These are phyloP conservation scores for Phoxinus phoxinus DNA, from an alignment of 2,113 vertebrate species.

Conservation along the genomic window DNA sequence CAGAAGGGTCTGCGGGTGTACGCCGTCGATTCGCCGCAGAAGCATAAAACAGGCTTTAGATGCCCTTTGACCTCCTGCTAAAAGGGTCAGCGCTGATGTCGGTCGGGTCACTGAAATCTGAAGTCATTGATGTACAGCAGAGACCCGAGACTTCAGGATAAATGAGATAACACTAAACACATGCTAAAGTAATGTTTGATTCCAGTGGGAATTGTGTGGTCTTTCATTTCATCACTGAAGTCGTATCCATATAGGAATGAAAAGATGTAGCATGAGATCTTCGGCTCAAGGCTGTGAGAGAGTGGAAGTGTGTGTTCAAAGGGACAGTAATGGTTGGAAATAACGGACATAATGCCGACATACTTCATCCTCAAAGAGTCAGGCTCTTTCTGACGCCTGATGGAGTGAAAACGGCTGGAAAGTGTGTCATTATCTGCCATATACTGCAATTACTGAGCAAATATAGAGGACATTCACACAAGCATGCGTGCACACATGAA, in stretches of 20 bases:
- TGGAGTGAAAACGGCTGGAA: background rate
- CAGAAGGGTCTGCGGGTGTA: too few relatives aligned
- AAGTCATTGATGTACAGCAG: background rate
- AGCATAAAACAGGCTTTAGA: background rate
- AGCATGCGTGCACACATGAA: background rate
- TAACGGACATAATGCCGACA: background rate
- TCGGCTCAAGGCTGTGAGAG: background rate
- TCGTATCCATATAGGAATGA: conserved; percentile 9
- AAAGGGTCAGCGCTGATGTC: background rate
- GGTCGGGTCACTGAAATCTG: background rate
- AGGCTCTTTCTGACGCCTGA: background rate
- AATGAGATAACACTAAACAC: background rate
- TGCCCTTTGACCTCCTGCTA: background rate
- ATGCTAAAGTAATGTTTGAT: background rate
- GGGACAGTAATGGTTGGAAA: background rate
- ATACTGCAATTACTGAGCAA: background rate
- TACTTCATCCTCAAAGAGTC: background rate
- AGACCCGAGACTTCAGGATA: background rate
- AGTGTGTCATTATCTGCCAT: background rate
- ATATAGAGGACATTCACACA: background rate
- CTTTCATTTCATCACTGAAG: conserved; percentile 7
- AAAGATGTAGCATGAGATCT: conserved; percentile 22
- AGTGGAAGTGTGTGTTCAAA: background rate
- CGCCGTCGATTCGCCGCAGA: too few relatives aligned
- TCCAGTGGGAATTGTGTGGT: background rate